Evolutionary conservation across 2,113 vertebrate species (phyloP).

Genomic region (Pelobates fuscus): DNA sequence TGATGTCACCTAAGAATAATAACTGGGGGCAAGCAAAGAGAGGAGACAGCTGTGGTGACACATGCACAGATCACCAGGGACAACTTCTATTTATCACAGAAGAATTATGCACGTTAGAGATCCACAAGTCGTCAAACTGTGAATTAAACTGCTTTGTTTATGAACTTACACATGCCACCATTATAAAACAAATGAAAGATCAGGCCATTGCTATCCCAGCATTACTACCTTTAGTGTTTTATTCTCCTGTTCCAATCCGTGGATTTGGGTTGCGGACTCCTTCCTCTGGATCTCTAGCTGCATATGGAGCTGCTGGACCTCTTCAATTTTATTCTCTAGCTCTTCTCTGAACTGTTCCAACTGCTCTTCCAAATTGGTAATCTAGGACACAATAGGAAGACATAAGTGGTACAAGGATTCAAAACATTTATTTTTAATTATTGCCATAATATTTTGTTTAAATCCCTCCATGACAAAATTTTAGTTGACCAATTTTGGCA

Average conservation of each 20-base stretch:
- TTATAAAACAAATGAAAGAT: not conserved
- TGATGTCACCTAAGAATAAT: too few relatives aligned
- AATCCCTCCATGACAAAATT: too few relatives aligned
- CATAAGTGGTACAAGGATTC: too few relatives aligned
- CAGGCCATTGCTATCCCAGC: constrained; percentile 6
- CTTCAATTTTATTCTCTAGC: constrained; percentile 96
- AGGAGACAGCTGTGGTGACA: too few relatives aligned
- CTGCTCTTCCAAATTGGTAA: constrained; percentile 93
- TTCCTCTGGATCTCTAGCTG: constrained; percentile 96
- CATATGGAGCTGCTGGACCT: constrained; percentile 96
- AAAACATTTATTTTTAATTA: too few relatives aligned
- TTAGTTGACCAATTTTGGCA: too few relatives aligned
- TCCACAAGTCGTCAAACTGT: not conserved
- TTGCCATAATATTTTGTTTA: too few relatives aligned
- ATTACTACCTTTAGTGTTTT: constrained; percentile 79
- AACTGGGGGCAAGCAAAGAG: too few relatives aligned
- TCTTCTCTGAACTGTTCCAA: constrained; percentile 96
- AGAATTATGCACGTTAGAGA: too few relatives aligned
- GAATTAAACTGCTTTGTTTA: not conserved
- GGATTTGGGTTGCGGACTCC: constrained; percentile 83
- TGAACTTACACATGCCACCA: not conserved
- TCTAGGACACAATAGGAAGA: constrained; percentile 69
- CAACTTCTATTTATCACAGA: too few relatives aligned
- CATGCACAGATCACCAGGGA: too few relatives aligned
- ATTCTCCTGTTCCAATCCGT: constrained; percentile 83